Evolutionary conservation across 1,140 invertebrate species (phyloP), one percentile per base, ranked within the genome.

Genomic region (Dinoponera quadriceps): DNA sequence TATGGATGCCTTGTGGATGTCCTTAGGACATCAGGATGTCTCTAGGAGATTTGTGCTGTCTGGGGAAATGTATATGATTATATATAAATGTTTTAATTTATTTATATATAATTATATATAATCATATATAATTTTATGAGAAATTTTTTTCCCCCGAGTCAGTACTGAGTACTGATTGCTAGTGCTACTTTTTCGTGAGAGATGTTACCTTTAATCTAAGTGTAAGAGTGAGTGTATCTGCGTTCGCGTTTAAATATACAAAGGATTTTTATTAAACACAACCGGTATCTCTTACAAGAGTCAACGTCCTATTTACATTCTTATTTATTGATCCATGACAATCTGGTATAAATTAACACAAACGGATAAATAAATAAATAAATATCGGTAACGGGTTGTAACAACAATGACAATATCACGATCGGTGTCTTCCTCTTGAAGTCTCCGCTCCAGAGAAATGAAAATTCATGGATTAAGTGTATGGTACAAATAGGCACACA

Each of bases 291-390:
- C 33, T 0, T 80, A 71, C 54, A 59, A n/a, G n/a, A n/a, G 69
- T 69, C 69, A 78, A 78, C 33, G 14, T 78, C 57, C 22, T 78
- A 78, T 78, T 14, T 80, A 80, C 75, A 80, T 11, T 77, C 3
- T 65, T 25, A 38, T 66, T 77, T 38, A n/a, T 63, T 69, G 22
- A 69, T 75, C 54, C 44, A 63, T 69, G 25, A 80, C 25, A 80
- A 77, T 77, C 44, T 48, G 29, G 5, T 59, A 80, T 78, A 69
- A 77, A 63, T 77, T 66, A 77, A 66, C 16, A 54, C 14, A 44
- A 78, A 68, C 13, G 0, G 68, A 68, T 27, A 27, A 68, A 80
- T 80, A 80, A 71, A 80, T 80, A 80, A 69, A 78, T 78, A 63
- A 60, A 27, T 73, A 22, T 66, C 57, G 2, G 18, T 33, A 66